Evolutionary conservation across 2,888 invertebrate genomes (phyloP), one percentile per base, ranked within the genome.

Genomic region (Entomobrya multifasciata): DNA sequence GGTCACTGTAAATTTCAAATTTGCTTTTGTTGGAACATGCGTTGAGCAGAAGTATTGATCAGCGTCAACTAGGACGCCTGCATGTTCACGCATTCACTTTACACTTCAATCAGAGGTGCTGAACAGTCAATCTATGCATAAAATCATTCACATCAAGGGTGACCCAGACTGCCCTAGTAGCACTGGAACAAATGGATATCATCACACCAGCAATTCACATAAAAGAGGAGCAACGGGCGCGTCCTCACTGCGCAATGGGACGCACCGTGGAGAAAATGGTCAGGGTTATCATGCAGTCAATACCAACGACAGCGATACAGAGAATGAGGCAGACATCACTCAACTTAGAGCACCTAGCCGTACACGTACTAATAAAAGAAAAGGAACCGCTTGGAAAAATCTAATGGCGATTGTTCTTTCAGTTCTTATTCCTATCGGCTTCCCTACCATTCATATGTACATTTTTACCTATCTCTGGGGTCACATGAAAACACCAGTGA

Each of bases 401-500:
- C 2, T 79, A 41, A 25, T 78, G 62, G 74, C 79, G 6, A 25
- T 30, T 47, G 41, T 74, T 22, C 62, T 88, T 13, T 89, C 90
- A 20, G 62, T 91, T 17, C 57, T 90, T 15, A 70, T 91, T 27
- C 92, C 91, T 6, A 87, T 94, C n/a, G 90, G 94, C 22, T 93
- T 95, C 90, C 95, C 95, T 62, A 94, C 95, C 20, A 92, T 94
- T 17, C 95, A 95, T 91, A 95, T 95, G 87, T 62, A 41, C 74
- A 93, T 94, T 79, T 92, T 95, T 49, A 94, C 94, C 92, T 94
- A 94, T 91, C 94, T 95, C 91, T 96, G 95, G 95, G 94, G 94
- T 91, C 94, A 95, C 91, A 95, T 94, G 92, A 94, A 95, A 55
- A 94, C 94, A 25, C 94, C 93, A 88, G 95, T 96, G 67, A 95